These are phyloP conservation scores for Mustela nigripes DNA, from an alignment of 2,113 vertebrate genomes.

Conservation along the genomic window DNA sequence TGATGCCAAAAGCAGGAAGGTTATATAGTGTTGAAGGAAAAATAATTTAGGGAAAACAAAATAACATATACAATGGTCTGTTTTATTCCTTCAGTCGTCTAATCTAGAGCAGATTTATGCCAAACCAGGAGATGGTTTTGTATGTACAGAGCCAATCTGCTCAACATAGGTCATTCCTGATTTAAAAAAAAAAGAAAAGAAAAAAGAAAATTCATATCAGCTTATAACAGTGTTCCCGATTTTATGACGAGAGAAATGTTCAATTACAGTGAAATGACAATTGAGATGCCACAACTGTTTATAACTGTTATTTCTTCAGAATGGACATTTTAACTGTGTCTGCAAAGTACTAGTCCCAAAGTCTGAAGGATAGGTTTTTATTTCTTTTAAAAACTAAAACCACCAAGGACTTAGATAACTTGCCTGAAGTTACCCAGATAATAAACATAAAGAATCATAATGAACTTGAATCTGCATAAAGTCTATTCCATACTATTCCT, in stretches of 20 bases:
- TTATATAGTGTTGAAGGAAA: neutral
- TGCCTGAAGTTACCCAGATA: neutral
- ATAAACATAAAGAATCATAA: neutral
- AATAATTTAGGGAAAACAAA: slow-evolving; percentile 18
- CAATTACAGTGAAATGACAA: neutral
- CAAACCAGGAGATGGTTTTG: neutral
- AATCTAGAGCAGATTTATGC: slow-evolving; percentile 1
- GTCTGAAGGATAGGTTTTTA: neutral
- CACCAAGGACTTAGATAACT: neutral
- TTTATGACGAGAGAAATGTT: neutral
- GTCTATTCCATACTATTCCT: neutral
- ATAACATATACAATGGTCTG: neutral
- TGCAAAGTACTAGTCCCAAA: neutral
- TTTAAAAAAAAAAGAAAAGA: neutral
- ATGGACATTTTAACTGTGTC: slow-evolving; percentile 1
- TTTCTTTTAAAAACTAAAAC: neutral
- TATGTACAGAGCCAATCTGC: neutral
- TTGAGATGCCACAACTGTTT: neutral
- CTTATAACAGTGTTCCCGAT: neutral
- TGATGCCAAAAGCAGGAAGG: neutral
- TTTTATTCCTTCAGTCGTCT: neutral
- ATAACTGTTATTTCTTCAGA: neutral
- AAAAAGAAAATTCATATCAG: neutral
- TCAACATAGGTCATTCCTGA: neutral
- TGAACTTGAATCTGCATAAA: neutral